Evolutionary conservation across 2,888 invertebrate genomes (phyloP), one percentile per base, ranked within the genome.

Genomic region (Cheiracanthium punctorium): DNA sequence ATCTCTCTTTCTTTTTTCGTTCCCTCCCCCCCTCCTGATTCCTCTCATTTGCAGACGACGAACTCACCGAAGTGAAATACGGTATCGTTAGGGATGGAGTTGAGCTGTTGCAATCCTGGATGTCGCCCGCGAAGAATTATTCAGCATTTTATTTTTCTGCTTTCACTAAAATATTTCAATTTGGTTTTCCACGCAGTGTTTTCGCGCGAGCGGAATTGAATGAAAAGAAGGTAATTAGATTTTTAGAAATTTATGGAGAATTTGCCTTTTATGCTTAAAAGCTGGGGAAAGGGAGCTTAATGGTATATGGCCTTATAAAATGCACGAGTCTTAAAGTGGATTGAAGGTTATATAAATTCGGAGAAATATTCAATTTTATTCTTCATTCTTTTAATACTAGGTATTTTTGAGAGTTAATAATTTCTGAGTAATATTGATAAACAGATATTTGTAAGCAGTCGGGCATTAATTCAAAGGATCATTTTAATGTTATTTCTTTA

Each of bases 171-270:
- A 48, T 72, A 72, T 72, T 72, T 72, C 48, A 48, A 41, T 72
- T 48, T 41, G 70, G 32, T 12, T n/a, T n/a, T 24, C 12, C 29
- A 32, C 30, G 67, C 30, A 30, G 32, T 67, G 32, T 67, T 67
- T 67, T 67, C 67, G 29, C 24, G 41, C 70, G 24, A 24, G 41
- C 20, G 28, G 48, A 72, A 72, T 72, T 72, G 72, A 72, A 72
- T 72, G 30, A 29, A 72, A 72, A 28, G 41, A n/a, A 41, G 29
- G 48, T 72, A 72, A 72, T 72, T 72, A 72, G 72, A 72, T 72
- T 72, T 72, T 32, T 30, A 12, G 43, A 72, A 72, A 72, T 41
- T 72, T 72, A 72, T 72, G 72, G 20, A 72, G 48, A 41, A 12
- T 29, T 48, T 24, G 43, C 72, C 28, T 72, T n/a, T 30, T 48